phyloP scores from a whole-genome alignment of 1,140 invertebrate species.

The Potamilus streckersoni region DNA sequence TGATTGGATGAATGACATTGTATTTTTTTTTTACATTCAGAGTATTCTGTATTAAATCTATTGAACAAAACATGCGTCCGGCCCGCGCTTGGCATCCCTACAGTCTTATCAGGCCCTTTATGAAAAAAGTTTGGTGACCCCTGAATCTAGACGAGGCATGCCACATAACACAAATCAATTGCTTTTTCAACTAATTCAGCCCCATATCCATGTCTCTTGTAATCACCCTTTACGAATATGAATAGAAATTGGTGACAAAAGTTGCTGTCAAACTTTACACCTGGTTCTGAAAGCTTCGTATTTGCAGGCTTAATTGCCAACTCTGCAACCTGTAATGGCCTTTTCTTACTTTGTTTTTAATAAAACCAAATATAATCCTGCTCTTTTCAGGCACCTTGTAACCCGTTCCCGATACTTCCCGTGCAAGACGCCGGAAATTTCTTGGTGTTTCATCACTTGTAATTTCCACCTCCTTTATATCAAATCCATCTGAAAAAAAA shows the following conservation, averaged over 20 bases:
- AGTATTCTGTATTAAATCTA: too few relatives aligned
- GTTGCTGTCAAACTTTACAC: constrained; percentile 28
- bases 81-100: too few relatives aligned
- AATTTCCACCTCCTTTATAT: constrained; percentile 24
- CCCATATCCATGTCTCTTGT: constrained; percentile 38
- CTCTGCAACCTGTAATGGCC: constrained; percentile 22
- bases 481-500: constrained; percentile 34
- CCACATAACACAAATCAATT: constrained; percentile 18
- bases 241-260: constrained; percentile 46
- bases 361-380: constrained; percentile 39
- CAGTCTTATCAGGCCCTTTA: too few relatives aligned
- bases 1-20: too few relatives aligned
- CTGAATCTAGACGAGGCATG: constrained; percentile 1
- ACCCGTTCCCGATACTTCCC: constrained; percentile 42
- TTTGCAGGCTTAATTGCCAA: constrained; percentile 33
- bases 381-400: constrained; percentile 51
- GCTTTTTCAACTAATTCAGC: constrained; percentile 28
- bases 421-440: constrained; percentile 42
- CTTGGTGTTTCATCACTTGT: constrained; percentile 20
- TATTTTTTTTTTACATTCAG: too few relatives aligned
- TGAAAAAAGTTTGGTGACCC: too few relatives aligned
- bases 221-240: constrained; percentile 47
- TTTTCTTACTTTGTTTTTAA: constrained; percentile 8
- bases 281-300: constrained; percentile 15
- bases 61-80: too few relatives aligned